phyloP scores from a whole-genome alignment of 2,888 invertebrate species.

The Zaprionus obscuricornis region DNA sequence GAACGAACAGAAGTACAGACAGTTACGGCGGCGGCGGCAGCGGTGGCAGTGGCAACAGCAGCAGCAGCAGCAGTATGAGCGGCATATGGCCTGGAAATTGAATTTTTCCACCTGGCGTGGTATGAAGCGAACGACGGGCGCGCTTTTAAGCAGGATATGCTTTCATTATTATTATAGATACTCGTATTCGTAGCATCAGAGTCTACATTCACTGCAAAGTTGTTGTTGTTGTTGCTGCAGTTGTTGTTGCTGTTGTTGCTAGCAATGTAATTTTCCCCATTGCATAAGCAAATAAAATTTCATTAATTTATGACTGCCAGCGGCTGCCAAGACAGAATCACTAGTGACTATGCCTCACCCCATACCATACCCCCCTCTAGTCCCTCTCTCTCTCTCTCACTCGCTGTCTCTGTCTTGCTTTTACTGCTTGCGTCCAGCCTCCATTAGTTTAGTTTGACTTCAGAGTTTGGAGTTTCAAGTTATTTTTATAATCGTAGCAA shows the following conservation, averaged over 20 bases:
- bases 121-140: constrained; percentile 13
- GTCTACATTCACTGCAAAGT: too few species aligned
- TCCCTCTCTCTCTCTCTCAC: not conserved
- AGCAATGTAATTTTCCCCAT: constrained; percentile 59
- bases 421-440: not conserved
- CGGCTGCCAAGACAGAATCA: constrained; percentile 34
- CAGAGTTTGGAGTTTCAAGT: constrained; percentile 57
- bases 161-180: constrained; percentile 75
- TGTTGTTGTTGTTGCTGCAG: not conserved
- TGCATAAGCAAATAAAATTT: constrained; percentile 78
- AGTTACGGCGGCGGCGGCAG: not conserved
- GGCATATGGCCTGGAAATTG: constrained; percentile 70
- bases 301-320: constrained; percentile 78
- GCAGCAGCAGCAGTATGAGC: constrained; percentile 12
- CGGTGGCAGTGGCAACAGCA: constrained; percentile 1
- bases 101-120: constrained; percentile 74
- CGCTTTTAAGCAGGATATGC: constrained; percentile 76
- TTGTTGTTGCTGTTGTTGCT: not conserved
- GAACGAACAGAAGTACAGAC: not conserved
- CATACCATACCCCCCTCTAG: not conserved
- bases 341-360: not conserved
- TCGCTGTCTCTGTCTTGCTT: constrained; percentile 9
- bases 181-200: not conserved
- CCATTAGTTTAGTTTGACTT: constrained; percentile 67
- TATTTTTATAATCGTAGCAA: constrained; percentile 78